Conservation (phyloP, 1,140 invertebrate species). For the Asobara japonica region DNA sequence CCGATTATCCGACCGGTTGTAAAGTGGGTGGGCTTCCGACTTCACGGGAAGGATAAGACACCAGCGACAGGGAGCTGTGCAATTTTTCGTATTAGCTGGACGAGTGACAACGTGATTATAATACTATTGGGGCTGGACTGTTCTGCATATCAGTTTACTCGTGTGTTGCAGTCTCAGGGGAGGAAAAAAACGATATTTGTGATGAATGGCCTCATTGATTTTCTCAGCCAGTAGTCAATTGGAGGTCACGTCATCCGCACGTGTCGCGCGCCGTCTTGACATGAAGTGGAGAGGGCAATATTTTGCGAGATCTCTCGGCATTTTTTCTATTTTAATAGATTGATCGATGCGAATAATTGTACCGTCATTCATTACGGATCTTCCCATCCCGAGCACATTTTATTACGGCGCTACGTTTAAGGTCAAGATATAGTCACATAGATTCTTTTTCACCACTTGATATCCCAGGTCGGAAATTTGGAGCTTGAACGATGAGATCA, state of each 20-base stretch:
- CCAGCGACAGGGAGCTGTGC: background rate
- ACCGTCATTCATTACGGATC: no score
- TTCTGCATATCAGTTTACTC: background rate
- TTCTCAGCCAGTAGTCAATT: background rate
- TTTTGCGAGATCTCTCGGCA: background rate
- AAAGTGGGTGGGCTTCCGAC: background rate
- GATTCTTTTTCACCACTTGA: no score
- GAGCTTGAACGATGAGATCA: no score
- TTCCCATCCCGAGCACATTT: no score
- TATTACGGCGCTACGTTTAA: no score
- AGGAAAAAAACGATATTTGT: background rate
- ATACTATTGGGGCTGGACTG: background rate
- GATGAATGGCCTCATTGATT: conserved; percentile 15
- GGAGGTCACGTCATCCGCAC: background rate
- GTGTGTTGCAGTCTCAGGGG: background rate
- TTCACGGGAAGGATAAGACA: background rate
- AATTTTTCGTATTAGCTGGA: background rate
- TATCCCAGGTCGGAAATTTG: no score
- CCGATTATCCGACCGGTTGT: background rate
- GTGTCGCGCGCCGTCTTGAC: background rate
- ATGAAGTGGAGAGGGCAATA: background rate
- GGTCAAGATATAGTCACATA: no score
- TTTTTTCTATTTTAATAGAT: no score
- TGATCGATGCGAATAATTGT: no score
- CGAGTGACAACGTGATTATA: background rate